Evolutionary conservation across 1,140 invertebrate genomes (phyloP).

Genomic region (Gonatopus flavifemur): DNA sequence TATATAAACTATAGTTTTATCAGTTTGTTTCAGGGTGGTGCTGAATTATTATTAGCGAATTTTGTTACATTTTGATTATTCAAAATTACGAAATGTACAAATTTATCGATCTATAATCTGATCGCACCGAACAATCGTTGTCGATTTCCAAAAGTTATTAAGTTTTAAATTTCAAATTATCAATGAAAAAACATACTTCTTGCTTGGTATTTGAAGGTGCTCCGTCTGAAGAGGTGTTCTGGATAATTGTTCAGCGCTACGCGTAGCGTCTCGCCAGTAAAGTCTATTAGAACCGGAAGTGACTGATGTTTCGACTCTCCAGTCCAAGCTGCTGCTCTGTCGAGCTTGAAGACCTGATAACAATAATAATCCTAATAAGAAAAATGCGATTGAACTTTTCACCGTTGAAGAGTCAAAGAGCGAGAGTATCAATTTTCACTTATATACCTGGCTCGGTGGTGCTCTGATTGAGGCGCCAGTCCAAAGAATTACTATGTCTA

Average conservation of each 20-base stretch:
- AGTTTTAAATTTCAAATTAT: no score
- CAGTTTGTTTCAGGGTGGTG: no score
- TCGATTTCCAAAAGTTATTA: no score
- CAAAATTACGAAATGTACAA: no score
- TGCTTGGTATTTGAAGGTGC: conserved; percentile 44
- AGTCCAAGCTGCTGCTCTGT: conserved; percentile 53
- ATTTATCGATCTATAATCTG: no score
- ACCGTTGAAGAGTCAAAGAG: no score
- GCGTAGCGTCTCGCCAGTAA: conserved; percentile 43
- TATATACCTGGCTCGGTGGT: conserved; percentile 41
- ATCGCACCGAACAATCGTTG: no score
- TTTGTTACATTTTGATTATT: no score
- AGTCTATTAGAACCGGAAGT: conserved; percentile 37
- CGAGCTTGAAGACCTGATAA: conserved; percentile 37
- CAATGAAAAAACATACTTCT: conserved; percentile 36
- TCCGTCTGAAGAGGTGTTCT: conserved; percentile 38
- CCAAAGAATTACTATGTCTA: conserved; percentile 49
- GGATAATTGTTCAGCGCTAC: conserved; percentile 50
- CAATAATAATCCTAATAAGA: no score
- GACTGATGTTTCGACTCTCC: conserved; percentile 42
- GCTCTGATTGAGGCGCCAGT: conserved; percentile 42
- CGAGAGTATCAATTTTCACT: no score
- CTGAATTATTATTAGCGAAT: no score
- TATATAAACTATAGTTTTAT: no score
- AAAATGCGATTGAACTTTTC: not conserved